Evolutionary conservation across 2,888 invertebrate genomes (phyloP).

Genomic region (Eristalis arbustorum): DNA sequence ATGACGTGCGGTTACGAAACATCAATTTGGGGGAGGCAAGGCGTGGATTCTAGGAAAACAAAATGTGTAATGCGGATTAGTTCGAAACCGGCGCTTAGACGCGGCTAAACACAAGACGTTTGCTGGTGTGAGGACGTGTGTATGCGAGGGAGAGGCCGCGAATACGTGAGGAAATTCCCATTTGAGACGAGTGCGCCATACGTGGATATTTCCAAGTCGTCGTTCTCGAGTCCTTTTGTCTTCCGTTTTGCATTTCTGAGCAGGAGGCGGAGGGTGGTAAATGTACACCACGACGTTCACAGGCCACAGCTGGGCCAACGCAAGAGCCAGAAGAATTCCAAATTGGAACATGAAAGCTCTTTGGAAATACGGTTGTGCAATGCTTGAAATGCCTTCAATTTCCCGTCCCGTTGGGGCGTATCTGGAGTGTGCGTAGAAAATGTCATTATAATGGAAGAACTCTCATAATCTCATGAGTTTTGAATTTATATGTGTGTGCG

Average conservation of each 20-base stretch:
- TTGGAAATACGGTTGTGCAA: conserved; percentile 35
- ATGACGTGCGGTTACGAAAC: neutral
- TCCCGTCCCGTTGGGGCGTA: conserved; percentile 31
- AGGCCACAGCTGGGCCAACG: neutral
- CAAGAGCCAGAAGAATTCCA: conserved; percentile 1
- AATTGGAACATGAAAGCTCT: conserved; percentile 39
- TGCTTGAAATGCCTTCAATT: conserved; percentile 45
- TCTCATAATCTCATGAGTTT: conserved; percentile 19
- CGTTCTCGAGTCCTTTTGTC: neutral
- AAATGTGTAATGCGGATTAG: conserved; percentile 19
- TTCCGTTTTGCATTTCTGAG: conserved; percentile 7
- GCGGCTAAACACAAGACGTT: conserved; percentile 11
- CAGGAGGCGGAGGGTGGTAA: too few relatives aligned
- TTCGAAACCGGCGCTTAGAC: conserved; percentile 29
- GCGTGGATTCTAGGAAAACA: conserved; percentile 22
- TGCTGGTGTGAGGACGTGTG: conserved; percentile 12
- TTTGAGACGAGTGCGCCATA: conserved; percentile 23
- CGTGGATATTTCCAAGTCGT: conserved; percentile 37
- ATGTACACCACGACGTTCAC: neutral
- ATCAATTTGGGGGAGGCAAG: neutral
- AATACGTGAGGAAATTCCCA: conserved; percentile 41
- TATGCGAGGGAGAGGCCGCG: conserved; percentile 7
- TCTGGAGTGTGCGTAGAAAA: conserved; percentile 43
- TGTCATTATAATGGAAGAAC: conserved; percentile 30
- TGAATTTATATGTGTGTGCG: neutral